Evolutionary conservation across 2,888 invertebrate species (phyloP).

Genomic region (Phanerotoma sp.): DNA sequence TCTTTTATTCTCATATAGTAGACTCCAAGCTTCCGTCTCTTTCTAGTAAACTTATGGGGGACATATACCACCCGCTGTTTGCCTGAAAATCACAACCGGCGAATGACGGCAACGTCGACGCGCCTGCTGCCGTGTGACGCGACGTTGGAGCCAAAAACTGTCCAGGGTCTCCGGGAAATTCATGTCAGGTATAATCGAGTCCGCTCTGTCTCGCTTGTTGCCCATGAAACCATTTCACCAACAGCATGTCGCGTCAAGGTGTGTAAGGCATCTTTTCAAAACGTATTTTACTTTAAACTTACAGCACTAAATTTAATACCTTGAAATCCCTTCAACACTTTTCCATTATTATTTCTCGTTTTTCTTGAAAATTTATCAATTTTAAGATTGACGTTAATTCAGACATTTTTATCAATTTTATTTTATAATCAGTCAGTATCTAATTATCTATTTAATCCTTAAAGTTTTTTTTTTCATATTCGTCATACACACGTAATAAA

Average conservation of each 20-base stretch:
- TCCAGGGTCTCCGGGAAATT: conserved; percentile 12
- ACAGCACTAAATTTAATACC: no score
- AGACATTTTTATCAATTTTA: no score
- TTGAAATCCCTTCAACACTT: no score
- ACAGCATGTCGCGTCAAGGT: background rate
- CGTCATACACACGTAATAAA: no score
- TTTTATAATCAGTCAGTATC: no score
- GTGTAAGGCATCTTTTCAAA: background rate
- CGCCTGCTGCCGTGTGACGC: background rate
- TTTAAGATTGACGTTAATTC: no score
- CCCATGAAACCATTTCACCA: background rate
- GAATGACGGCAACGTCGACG: conserved; percentile 7
- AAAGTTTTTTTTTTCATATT: no score
- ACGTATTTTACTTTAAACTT: background rate
- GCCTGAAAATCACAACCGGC: conserved; percentile 11
- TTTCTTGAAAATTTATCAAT: no score
- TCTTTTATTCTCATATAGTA: background rate
- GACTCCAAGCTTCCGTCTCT: no score
- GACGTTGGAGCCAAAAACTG: conserved; percentile 5
- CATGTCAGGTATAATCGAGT: conserved; percentile 23
- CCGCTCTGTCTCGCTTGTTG: background rate
- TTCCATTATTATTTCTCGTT: background rate
- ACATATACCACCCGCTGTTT: conserved; percentile 3
- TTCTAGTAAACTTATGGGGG: background rate
- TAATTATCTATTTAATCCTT: no score